Evolutionary conservation across 1,140 invertebrate genomes (phyloP).

Genomic region (Solenopsis invicta): DNA sequence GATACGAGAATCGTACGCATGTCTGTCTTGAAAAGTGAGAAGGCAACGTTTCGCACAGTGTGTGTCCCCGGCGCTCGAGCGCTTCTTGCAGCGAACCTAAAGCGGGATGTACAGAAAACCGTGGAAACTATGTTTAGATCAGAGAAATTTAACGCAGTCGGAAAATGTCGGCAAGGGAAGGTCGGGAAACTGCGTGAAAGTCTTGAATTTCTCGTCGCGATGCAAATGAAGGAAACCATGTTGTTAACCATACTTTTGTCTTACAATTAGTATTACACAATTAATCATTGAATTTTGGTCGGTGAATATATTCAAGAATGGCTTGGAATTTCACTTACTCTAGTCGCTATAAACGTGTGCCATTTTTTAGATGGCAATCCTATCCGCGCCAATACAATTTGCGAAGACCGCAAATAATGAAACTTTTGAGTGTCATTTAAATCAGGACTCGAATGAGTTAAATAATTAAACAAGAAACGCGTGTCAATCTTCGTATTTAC

Average conservation of each 20-base stretch:
- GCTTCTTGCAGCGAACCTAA: not conserved
- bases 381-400: no score
- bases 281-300: slow-evolving; percentile 18
- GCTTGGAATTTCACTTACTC: no score
- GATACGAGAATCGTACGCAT: not conserved
- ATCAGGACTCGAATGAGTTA: no score
- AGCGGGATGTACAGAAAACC: not conserved
- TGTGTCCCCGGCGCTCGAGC: not conserved
- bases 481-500: no score
- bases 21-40: not conserved
- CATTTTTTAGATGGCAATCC: no score
- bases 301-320: no score
- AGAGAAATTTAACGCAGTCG: slow-evolving; percentile 33
- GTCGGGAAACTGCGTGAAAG: not conserved
- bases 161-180: not conserved
- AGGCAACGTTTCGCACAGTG: not conserved
- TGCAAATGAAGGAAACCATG: not conserved
- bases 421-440: no score
- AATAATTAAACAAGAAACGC: no score
- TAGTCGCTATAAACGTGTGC: no score
- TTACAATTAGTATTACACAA: not conserved
- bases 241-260: not conserved
- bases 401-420: no score
- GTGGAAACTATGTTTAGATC: slow-evolving; percentile 24
- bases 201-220: not conserved